Conservation (phyloP, 2,113 vertebrate species). For the Hiodon alosoides region DNA sequence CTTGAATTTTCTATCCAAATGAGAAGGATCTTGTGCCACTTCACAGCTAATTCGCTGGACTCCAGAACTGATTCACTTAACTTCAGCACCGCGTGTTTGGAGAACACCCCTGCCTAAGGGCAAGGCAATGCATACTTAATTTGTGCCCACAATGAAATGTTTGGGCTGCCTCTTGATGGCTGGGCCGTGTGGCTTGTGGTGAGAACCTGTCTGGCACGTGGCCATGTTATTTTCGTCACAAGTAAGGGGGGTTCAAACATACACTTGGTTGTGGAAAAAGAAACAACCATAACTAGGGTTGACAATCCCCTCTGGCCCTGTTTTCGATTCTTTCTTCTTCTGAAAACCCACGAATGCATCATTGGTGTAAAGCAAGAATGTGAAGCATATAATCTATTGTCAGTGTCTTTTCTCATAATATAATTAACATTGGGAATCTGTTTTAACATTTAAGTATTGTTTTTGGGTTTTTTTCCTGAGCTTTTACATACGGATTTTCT, state of each 20-base stretch:
- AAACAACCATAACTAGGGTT: neutral
- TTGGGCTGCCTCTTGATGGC: constrained; percentile 24
- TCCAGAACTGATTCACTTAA: constrained; percentile 16
- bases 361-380: neutral
- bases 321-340: neutral
- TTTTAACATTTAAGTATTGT: no score
- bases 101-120: constrained; percentile 38
- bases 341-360: neutral
- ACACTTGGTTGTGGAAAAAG: constrained; percentile 39
- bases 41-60: constrained; percentile 40
- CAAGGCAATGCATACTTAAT: constrained; percentile 55
- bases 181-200: constrained; percentile 42
- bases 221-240: constrained; percentile 21
- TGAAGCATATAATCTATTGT: no score
- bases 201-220: constrained; percentile 6
- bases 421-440: no score
- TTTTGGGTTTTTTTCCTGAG: no score
- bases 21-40: constrained; percentile 45
- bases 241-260: constrained; percentile 28
- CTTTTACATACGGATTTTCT: no score
- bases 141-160: constrained; percentile 40
- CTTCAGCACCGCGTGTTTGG: constrained; percentile 24
- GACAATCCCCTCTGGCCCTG: neutral
- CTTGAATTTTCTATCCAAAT: constrained; percentile 60
- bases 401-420: no score